Base-by-base conservation (phyloP, 2,888 invertebrate species). In the Steinernema scapterisci region DNA sequence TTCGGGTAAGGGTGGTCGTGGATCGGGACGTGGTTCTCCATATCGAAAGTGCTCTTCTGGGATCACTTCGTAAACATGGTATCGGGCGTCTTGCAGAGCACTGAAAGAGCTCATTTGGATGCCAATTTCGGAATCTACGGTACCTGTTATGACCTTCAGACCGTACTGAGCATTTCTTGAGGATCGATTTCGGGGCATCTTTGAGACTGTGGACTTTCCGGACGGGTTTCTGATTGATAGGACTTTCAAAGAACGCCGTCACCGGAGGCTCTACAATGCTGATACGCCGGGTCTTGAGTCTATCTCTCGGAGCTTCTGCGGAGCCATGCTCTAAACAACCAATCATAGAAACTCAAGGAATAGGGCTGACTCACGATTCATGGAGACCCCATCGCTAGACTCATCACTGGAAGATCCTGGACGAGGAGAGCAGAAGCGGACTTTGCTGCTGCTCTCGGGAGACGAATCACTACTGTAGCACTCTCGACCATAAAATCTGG, bases 121-220 rank as follows among this genome's bases (percentile, higher is more conserved):
- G 5, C 3, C 3, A 38, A 38, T 38, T 38, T n/a, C n/a, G n/a
- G n/a, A n/a, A n/a, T n/a, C n/a, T n/a, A n/a, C n/a, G 23, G 3
- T 63, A 63, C 63, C 63, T 63, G n/a, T 38, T 31, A 31, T 38
- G 63, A 2, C 63, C 63, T 25, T 63, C 63, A 9, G 63, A 63
- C 19, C 31, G 27, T 13, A 63, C 63, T 1, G 63, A 63, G 16
- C 63, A n/a, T 16, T 63, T 63, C 38, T 63, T 63, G 1, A 63
- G 38, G 3, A 63, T 63, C 1, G 63, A 63, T 63, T 63, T 63
- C 5, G 63, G 63, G 3, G 27, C 27, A 16, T 63, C 63, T 31
- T 31, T 25, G 1, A 63, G 9, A n/a, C 63, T 63, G 23, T 63
- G 63, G 11, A 63, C 63, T 31, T 63, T 63, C 1, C 63, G 27